phyloP scores from a whole-genome alignment of 2,113 vertebrate species.

The Corythornis madagascariensis region DNA sequence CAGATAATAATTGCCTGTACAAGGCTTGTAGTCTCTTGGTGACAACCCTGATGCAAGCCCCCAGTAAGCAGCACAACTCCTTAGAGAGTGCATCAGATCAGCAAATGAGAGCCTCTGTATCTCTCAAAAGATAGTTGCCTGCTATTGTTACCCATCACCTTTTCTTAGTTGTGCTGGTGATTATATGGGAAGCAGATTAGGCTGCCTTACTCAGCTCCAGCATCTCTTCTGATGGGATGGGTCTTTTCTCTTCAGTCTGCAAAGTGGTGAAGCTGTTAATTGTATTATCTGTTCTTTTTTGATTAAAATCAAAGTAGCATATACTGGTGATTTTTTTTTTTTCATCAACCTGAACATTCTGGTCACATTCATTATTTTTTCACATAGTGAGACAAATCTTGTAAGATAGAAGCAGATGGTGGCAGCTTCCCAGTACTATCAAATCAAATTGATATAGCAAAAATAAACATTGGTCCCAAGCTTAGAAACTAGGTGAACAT shows the following conservation, averaged over 20 bases:
- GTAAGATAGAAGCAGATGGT: slow-evolving; percentile 55
- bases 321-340: background rate
- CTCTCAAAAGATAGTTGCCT: background rate
- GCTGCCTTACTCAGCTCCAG: background rate
- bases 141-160: background rate
- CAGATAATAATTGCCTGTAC: background rate
- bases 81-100: background rate
- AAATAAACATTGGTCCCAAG: slow-evolving; percentile 29
- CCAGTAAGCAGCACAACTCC: background rate
- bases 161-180: background rate
- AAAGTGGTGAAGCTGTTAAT: background rate
- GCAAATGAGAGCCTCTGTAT: background rate
- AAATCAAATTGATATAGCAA: slow-evolving; percentile 55
- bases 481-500: slow-evolving; percentile 28
- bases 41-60: background rate
- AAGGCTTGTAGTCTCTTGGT: background rate
- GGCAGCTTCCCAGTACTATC: slow-evolving; percentile 4
- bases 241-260: background rate
- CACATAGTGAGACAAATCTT: slow-evolving; percentile 10
- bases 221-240: background rate
- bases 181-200: background rate
- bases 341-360: background rate
- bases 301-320: background rate
- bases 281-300: background rate
- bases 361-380: slow-evolving; percentile 31